Conservation (phyloP, 1,140 invertebrate genomes). For the Euura saliciscinereae region DNA sequence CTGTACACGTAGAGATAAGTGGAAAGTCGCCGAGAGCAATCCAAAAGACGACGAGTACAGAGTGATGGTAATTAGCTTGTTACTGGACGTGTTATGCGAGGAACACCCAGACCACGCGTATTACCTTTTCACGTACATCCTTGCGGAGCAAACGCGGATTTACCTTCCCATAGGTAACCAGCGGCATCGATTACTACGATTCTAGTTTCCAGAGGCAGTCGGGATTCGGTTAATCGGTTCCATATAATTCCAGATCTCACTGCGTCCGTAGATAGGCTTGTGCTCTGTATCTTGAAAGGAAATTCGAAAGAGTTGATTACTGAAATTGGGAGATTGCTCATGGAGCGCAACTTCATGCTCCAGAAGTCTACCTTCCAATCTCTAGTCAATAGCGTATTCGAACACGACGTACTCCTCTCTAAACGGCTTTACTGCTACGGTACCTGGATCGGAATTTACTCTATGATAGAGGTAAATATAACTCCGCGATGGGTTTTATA, state of each 20-base stretch:
- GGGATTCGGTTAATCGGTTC: not conserved
- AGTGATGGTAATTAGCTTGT: constrained; percentile 16
- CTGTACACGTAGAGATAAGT: constrained; percentile 16
- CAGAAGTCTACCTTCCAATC: constrained; percentile 26
- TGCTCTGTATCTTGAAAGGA: constrained; percentile 13
- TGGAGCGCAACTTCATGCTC: constrained; percentile 30
- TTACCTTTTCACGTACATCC: constrained; percentile 34
- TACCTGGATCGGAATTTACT: constrained; percentile 35
- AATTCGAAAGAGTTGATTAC: constrained; percentile 17
- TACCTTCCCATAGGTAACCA: constrained; percentile 41
- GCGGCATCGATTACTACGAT: not conserved
- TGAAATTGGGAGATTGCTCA: constrained; percentile 27
- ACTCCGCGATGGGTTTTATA: too few species aligned
- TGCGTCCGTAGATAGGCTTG: constrained; percentile 28
- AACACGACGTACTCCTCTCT: constrained; percentile 27
- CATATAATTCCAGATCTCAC: constrained; percentile 31
- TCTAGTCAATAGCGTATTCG: constrained; percentile 29
- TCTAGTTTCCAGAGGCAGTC: too few species aligned
- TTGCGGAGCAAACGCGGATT: constrained; percentile 34
- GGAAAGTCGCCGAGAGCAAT: constrained; percentile 12
- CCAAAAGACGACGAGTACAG: constrained; percentile 18
- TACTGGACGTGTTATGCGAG: constrained; percentile 34
- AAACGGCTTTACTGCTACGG: constrained; percentile 37
- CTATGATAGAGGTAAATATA: constrained; percentile 30
- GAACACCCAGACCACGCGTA: constrained; percentile 30